These are phyloP conservation scores for Chionodraco myersi DNA, from an alignment of 2,113 vertebrate genomes.

Conservation along the genomic window DNA sequence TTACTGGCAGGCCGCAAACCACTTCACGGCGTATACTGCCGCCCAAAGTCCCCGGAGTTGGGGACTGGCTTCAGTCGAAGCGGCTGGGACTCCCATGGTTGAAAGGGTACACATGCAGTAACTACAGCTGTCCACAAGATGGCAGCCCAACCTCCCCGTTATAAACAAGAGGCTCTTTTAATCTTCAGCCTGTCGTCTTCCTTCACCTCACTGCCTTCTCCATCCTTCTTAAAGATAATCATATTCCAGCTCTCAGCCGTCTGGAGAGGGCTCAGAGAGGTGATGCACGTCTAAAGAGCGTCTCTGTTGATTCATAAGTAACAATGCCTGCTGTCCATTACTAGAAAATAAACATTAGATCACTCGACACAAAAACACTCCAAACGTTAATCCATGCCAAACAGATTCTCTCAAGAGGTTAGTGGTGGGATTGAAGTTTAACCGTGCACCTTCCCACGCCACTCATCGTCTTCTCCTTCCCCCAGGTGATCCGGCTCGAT, in stretches of 20 bases:
- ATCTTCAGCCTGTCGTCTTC: constrained; percentile 42
- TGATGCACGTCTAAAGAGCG: constrained; percentile 6
- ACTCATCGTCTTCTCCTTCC: not conserved
- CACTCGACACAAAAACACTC: constrained; percentile 1
- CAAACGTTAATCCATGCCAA: constrained; percentile 8
- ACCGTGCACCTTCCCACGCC: not conserved
- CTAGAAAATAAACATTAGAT: not conserved
- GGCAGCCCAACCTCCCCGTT: constrained; percentile 39
- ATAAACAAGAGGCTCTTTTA: constrained; percentile 11
- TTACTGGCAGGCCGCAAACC: too few relatives aligned
- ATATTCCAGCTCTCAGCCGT: constrained; percentile 59
- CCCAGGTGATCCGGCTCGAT: constrained; percentile 50
- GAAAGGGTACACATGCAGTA: constrained; percentile 16
- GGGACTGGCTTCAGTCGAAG: too few relatives aligned
- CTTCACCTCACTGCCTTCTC: constrained; percentile 39
- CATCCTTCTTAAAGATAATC: constrained; percentile 59
- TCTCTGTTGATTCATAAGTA: not conserved
- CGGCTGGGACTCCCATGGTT: too few relatives aligned
- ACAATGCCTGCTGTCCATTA: not conserved
- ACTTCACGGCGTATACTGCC: too few relatives aligned
- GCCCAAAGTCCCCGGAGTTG: too few relatives aligned
- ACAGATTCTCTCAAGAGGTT: constrained; percentile 12
- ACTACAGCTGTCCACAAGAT: constrained; percentile 57
- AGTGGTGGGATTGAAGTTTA: constrained; percentile 20
- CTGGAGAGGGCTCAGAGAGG: constrained; percentile 35